Percentiles rank a stretch among this genome's conserved stretches.
Conservation (phyloP, 1,140 invertebrate species). For the Gerris buenoi region DNA sequence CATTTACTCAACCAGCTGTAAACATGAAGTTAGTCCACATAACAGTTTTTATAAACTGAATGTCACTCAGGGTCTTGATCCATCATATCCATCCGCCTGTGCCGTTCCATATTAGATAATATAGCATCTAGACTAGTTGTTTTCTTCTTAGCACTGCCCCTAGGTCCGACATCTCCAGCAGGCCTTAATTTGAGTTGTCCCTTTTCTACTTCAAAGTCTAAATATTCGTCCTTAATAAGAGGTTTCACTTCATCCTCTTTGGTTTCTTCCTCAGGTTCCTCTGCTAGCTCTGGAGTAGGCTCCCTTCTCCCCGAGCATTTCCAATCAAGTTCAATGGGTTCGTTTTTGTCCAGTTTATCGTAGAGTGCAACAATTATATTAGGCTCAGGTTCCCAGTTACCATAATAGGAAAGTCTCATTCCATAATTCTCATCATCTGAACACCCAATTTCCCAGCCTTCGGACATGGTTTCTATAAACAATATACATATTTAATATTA, state of each 20-base stretch:
- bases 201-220: slow-evolving; percentile 31
- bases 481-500: too few relatives aligned
- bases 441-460: slow-evolving; percentile 21
- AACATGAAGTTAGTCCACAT: too few relatives aligned
- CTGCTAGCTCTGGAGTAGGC: slow-evolving; percentile 24
- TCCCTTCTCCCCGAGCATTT: slow-evolving; percentile 28
- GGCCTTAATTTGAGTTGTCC: slow-evolving; percentile 21
- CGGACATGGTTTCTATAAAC: slow-evolving; percentile 9
- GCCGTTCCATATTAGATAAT: slow-evolving; percentile 30
- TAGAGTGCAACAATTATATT: slow-evolving; percentile 25
- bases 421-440: slow-evolving; percentile 27
- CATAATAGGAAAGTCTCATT: slow-evolving; percentile 13
- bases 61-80: slow-evolving; percentile 16
- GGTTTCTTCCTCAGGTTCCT: slow-evolving; percentile 9
- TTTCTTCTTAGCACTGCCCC: slow-evolving; percentile 32
- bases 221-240: slow-evolving; percentile 24
- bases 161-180: slow-evolving; percentile 21
- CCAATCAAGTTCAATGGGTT: slow-evolving; percentile 26
- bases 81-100: slow-evolving; percentile 27
- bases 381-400: slow-evolving; percentile 21
- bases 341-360: slow-evolving; percentile 23
- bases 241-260: slow-evolving; percentile 14
- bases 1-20: too few relatives aligned
- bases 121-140: slow-evolving; percentile 32
- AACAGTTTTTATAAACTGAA: too few relatives aligned